Percentiles rank a stretch among this genome's conserved stretches.
phyloP scores from a whole-genome alignment of 1,140 invertebrate species.

The Centruroides sculpturatus region DNA sequence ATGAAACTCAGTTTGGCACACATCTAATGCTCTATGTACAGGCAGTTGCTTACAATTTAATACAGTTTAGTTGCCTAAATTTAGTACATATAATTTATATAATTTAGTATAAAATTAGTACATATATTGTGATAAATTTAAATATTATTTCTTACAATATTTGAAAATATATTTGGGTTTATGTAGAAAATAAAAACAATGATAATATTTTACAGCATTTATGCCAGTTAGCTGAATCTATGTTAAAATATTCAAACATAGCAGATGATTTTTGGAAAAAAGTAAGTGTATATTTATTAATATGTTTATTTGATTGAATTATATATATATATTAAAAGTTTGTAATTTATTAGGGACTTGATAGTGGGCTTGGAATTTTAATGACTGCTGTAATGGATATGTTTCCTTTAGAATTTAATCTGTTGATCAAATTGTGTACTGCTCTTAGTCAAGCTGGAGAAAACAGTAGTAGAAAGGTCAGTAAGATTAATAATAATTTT shows the following conservation, averaged over 20 bases:
- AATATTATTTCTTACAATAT: too few species aligned
- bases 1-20: too few species aligned
- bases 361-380: constrained; percentile 4
- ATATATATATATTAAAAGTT: too few species aligned
- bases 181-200: neutral
- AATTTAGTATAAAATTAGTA: too few species aligned
- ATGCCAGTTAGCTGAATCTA: neutral
- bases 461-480: constrained; percentile 11
- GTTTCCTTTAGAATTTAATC: constrained; percentile 10
- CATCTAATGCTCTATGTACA: too few species aligned
- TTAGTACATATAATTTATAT: too few species aligned
- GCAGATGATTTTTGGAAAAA: constrained; percentile 12
- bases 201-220: constrained; percentile 4
- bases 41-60: too few species aligned
- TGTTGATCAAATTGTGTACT: constrained; percentile 4
- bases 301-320: neutral
- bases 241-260: constrained; percentile 4
- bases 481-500: too few species aligned
- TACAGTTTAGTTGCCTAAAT: too few species aligned
- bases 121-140: too few species aligned
- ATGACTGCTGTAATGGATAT: constrained; percentile 5
- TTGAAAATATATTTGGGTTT: too few species aligned
- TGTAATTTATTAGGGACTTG: neutral
- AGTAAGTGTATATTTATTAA: neutral
- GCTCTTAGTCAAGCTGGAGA: constrained; percentile 1